Base-by-base conservation (phyloP, 2,888 invertebrate species). In the Meiosimyza platycephala region DNA sequence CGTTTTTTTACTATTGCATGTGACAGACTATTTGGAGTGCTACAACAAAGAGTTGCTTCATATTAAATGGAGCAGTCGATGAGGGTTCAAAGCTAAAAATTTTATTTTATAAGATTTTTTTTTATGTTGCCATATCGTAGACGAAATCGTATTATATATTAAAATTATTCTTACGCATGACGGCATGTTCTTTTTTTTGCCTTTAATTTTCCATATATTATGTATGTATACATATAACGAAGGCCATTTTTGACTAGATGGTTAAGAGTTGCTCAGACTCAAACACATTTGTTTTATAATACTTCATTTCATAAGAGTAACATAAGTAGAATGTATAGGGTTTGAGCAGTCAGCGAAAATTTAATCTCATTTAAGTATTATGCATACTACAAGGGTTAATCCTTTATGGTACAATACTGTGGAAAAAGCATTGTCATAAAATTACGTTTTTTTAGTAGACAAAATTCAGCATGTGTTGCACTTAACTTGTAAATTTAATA, bases 331-430 rank as follows among this genome's bases (percentile, higher is more conserved):
- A 66, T 75, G 76, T 79, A 68, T n/a, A 72, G 69, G 28, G 48
- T 67, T 57, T 15, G 11, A n/a, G 40, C 16, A 60, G 80, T 80
- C 78, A 80, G 81, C 81, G 79, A 71, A 79, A 79, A 78, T 75
- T 78, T 81, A 81, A 81, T 81, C 82, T 40, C 80, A 81, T 81
- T 81, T 82, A 81, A 82, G 81, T 81, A 80, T 40, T 40, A 40
- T 40, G 40, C 40, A 28, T 28, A 28, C 28, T 28, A 28, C 28
- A 40, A 40, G 40, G 40, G 40, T 40, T 40, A 6, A 40, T 40
- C 40, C 9, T 40, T 40, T 40, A 9, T 28, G 28, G 28, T 28
- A 28, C 28, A 28, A 28, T 40, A 40, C 9, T 40, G 40, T 9
- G 4, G 40, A 40, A 9, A 9, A 40, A 40, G 40, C 40, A 40